Base-by-base conservation (phyloP, 2,797 vertebrate species). In the Sebastes kiyomatsui region DNA sequence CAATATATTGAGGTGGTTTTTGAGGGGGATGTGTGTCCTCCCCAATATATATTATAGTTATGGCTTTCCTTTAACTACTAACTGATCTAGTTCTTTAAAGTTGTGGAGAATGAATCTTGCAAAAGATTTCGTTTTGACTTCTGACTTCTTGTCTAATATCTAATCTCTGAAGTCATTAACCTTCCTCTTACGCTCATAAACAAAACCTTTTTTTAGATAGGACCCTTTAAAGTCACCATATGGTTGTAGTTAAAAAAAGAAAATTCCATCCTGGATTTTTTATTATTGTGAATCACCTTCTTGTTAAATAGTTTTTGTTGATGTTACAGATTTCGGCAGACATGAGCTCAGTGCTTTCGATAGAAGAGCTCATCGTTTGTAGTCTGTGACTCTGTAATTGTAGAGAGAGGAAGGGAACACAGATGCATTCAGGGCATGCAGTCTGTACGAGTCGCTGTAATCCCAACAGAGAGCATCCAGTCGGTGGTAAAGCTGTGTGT, bases 231-330 rank as follows among this genome's bases (percentile, higher is more conserved):
- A 80, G 25, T 76, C 72, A 20, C 67, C 86, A 88, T 86, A 32
- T 92, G 83, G 67, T 79, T 82, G 67, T 22, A 69, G 25, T 82
- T 87, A 86, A 67, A 71, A 77, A 32, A 72, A 82, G 23, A 83
- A 54, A 76, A 82, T 82, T 76, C 66, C 67, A 61, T 71, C 64
- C 74, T 71, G 60, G 66, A 75, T 38, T 64, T 87, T 73, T 82
- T 81, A 86, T 83, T 67, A 77, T 68, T 81, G 67, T 87, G 80
- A 90, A 83, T 87, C 83, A 87, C 62, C 68, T 85, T 85, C 82
- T 77, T 74, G 76, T 85, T 79, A 80, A 86, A 83, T 58, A 72
- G 66, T 60, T 84, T 81, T 72, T 80, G 56, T 74, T 72, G n/a
- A 2, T 73, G 13, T 70, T 60, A 66, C 33, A 81, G 79, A 87